Base-by-base conservation (phyloP, 2,797 vertebrate genomes). In the Bradypus variegatus region DNA sequence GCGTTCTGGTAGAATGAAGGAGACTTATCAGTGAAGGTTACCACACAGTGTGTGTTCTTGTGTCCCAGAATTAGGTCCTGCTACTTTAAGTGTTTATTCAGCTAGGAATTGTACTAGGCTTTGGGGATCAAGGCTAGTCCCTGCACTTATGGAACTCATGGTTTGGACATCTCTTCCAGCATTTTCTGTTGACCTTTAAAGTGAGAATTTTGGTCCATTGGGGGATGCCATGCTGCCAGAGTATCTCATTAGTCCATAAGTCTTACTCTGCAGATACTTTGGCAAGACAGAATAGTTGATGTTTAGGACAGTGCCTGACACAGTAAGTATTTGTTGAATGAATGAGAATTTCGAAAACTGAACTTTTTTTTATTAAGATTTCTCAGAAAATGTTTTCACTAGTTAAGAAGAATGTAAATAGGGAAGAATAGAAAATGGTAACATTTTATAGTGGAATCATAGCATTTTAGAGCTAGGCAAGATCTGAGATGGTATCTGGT, bases 361-460 rank as follows among this genome's bases (percentile, higher is more conserved):
- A 90, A 89, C n/a, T 93, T 91, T 50, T n/a, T n/a, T 67, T 65
- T 73, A 72, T 55, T 58, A 65, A 67, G 48, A 62, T 55, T 93
- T 31, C 78, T 77, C 55, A 80, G 60, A 75, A 90, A 75, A 45
- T 60, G 69, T 83, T 83, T 92, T 94, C 25, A 83, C 1, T 91
- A 78, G 31, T 83, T 80, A 50, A 70, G 73, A 12, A 60, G 69
- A 60, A 75, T 64, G 2, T 79, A 93, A 89, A 19, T 38, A 88
- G 50, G 11, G 31, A 78, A n/a, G 41, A 85, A 62, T 33, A 92
- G 62, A 92, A 83, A 88, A 75, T 19, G 48, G 53, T 58, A 73
- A 23, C 38, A 38, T 72, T 90, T 88, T 65, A 65, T 7, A 38
- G 3, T 79, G 89, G 36, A 76, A 69, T 64, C 53, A 14, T 79